A percentile compares a stretch with the other conserved stretches of the same genome.
These are phyloP conservation scores for Tapirus terrestris DNA, from an alignment of 2,113 vertebrate genomes.

Conservation along the genomic window DNA sequence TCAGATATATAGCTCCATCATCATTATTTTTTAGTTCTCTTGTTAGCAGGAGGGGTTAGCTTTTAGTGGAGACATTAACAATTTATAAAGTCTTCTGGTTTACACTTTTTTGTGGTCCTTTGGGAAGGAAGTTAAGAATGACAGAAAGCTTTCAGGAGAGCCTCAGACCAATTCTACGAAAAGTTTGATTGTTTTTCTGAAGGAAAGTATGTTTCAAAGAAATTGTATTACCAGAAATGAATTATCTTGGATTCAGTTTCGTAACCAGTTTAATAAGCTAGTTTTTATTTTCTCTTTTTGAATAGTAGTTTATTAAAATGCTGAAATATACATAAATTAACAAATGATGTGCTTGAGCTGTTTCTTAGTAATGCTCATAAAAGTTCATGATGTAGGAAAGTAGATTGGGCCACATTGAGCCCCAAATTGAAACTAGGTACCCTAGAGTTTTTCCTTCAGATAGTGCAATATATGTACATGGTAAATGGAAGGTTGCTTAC, in stretches of 20 bases:
- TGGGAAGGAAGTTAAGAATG: slow-evolving; percentile 65
- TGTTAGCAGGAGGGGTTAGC: slow-evolving; percentile 12
- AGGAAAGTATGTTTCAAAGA: slow-evolving; percentile 74
- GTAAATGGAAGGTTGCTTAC: neutral
- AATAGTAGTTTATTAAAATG: neutral
- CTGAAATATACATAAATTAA: neutral
- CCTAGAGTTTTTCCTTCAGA: neutral
- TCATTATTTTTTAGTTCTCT: slow-evolving; percentile 54
- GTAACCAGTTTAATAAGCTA: slow-evolving; percentile 51
- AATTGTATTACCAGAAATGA: slow-evolving; percentile 67
- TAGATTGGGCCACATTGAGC: neutral
- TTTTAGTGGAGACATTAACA: slow-evolving; percentile 10
- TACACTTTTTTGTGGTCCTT: slow-evolving; percentile 41
- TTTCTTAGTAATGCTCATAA: neutral
- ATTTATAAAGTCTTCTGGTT: neutral
- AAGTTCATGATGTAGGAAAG: neutral
- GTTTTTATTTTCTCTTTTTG: slow-evolving; percentile 47
- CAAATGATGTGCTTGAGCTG: neutral
- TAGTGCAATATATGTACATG: neutral
- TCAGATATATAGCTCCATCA: slow-evolving; percentile 11
- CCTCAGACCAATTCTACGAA: slow-evolving; percentile 60
- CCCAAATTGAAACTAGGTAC: neutral
- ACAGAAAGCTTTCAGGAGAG: slow-evolving; percentile 52
- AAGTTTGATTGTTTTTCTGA: slow-evolving; percentile 60
- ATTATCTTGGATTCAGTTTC: slow-evolving; percentile 63